Conservation (phyloP, 2,113 vertebrate species). For the Struthio camelus region DNA sequence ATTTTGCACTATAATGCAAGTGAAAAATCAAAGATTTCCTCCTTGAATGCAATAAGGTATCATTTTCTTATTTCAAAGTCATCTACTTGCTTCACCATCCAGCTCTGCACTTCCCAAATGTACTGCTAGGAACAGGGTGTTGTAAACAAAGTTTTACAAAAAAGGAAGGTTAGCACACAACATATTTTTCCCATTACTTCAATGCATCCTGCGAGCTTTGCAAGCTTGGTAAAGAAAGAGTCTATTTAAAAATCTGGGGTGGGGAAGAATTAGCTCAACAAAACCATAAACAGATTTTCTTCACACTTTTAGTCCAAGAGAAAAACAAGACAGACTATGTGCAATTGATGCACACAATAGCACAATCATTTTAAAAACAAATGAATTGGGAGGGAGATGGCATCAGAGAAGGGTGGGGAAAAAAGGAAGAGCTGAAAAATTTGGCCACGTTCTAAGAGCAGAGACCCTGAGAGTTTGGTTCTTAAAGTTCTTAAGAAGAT, state of each 20-base stretch:
- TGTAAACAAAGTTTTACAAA: slow-evolving; percentile 30
- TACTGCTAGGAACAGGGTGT: slow-evolving; percentile 9
- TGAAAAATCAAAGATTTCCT: neutral
- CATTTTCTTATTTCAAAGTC: slow-evolving; percentile 9
- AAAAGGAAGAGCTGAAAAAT: neutral
- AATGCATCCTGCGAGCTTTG: slow-evolving; percentile 32
- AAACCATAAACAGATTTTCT: slow-evolving; percentile 68
- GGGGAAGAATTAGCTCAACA: slow-evolving; percentile 67
- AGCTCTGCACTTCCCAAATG: neutral
- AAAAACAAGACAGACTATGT: slow-evolving; percentile 54
- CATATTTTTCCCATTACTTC: slow-evolving; percentile 55
- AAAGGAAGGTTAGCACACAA: slow-evolving; percentile 27
- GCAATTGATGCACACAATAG: slow-evolving; percentile 40
- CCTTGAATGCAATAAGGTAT: neutral
- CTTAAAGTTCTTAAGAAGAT: neutral
- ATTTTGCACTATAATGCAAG: neutral
- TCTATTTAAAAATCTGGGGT: slow-evolving; percentile 57
- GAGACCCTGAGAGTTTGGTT: neutral
- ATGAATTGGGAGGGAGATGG: slow-evolving; percentile 16
- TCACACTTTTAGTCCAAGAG: slow-evolving; percentile 51
- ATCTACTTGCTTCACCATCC: neutral
- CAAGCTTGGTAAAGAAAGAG: slow-evolving; percentile 50
- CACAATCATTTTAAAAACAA: slow-evolving; percentile 32
- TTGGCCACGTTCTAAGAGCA: neutral
- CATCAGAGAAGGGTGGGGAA: neutral